phyloP scores from a whole-genome alignment of 2,113 vertebrate genomes.

The Dascyllus trimaculatus region DNA sequence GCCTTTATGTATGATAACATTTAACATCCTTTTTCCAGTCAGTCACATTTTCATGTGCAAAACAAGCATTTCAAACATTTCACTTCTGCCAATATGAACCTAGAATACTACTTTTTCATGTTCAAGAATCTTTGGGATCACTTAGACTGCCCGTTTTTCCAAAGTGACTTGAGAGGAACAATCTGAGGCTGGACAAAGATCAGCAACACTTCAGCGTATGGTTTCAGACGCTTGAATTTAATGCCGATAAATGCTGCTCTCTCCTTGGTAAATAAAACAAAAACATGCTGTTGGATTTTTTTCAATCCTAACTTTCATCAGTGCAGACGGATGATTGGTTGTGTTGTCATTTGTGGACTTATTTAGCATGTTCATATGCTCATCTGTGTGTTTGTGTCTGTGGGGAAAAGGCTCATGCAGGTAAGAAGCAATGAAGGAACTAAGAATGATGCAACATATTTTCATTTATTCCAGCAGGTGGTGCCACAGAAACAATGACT shows the following conservation, averaged over 20 bases:
- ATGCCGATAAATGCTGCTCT: background rate
- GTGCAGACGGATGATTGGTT: background rate
- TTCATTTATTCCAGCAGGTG: conserved; percentile 78
- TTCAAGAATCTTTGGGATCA: too few species aligned
- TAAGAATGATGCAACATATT: background rate
- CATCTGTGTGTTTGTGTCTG: background rate
- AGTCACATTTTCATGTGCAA: too few species aligned
- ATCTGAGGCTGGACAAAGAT: too few species aligned
- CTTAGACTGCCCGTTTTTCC: too few species aligned
- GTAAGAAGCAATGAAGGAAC: background rate
- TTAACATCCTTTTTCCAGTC: too few species aligned
- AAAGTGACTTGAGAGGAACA: too few species aligned
- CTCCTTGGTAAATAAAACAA: background rate
- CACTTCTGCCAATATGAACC: too few species aligned
- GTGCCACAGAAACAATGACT: conserved; percentile 68
- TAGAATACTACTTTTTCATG: too few species aligned
- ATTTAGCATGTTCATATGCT: background rate
- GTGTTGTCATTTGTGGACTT: background rate
- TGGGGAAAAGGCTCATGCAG: background rate
- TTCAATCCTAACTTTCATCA: background rate
- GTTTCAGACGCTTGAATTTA: background rate
- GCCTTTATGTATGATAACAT: too few species aligned
- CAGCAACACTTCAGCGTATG: too few species aligned
- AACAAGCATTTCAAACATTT: too few species aligned
- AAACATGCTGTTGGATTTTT: background rate